Evolutionary conservation across 2,797 vertebrate genomes (phyloP), one percentile per base, ranked within the genome.

Genomic region (Cirrhinus mrigala): DNA sequence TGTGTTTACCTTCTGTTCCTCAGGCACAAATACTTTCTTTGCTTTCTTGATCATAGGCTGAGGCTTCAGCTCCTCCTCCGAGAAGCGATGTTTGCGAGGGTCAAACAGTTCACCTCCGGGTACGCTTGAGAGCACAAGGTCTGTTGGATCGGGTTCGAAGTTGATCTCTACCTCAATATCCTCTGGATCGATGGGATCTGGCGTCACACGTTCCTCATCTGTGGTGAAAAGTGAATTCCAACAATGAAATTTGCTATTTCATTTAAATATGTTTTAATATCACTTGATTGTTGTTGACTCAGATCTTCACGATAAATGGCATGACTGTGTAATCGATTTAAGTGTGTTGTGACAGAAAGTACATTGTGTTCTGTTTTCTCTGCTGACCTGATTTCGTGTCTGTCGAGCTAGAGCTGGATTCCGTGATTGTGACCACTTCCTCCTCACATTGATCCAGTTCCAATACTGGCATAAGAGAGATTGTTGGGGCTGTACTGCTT

Each of bases 11-110:
- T 99, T 99, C 92, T 96, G 94, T 0, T 98, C 97, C 3, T 98
- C 95, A 0, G 98, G 97, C 16, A 99, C 98, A 92, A 96, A 97
- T 91, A 98, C 94, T 91, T 99, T 99, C 95, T 97, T 99, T 89
- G 98, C 98, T 92, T 99, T 99, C 92, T 99, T 99, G 92, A 99
- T 99, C 96, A 99, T 99, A 2, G 98, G 98, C 86, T 99, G 98
- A 33, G 98, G 98, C 91, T 98, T 99, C 82, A 99, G 96, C 85
- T 99, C 98, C 22, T 99, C 97, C 44, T 98, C 98, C 0, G 94
- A 94, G 92, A 99, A 99, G 90, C 96, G 97, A 94, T 98, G 97
- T 89, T 98, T 99, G 86, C 98, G 96, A 14, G 98, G 98, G 91
- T 99, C 90, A 84, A 99, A 99, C 86, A 99, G 97, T 86, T 99